Evolutionary conservation across 2,113 vertebrate species (phyloP), one percentile per base, ranked within the genome.

Genomic region (Tinamus guttatus): DNA sequence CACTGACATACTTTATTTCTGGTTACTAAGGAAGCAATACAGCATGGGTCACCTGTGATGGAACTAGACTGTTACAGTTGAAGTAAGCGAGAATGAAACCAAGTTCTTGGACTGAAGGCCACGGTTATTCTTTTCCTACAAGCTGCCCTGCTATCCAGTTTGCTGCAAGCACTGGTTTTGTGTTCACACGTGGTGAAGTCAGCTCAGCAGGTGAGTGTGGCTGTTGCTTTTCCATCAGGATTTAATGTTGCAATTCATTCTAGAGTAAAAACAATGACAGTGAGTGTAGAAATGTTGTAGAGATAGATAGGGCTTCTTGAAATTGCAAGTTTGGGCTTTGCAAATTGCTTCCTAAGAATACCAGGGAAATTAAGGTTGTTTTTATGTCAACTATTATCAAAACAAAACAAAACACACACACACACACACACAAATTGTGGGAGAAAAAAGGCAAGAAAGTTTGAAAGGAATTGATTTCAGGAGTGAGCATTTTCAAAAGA

Each of bases 1-100:
- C 40, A 4, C 38, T 77, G 24, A 56, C 11, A 11, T 88, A 94
- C 65, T 96, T 96, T 94, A 94, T 94, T 95, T 95, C 75, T 62
- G 32, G 25, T 87, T 87, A 69, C 62, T 62, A 58, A 30, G 58
- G 19, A 95, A 89, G 65, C 38, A 76, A 25, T 67, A 71, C 70
- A 90, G 40, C 63, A 41, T 63, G 80, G 27, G 51, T 45, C 51
- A 80, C 11, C 30, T 56, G n/a, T 43, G 54, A 59, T 0, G 19
- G 65, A 47, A 62, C 85, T 74, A 83, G 52, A 21, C 14, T 63
- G 38, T 19, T 65, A 25, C 41, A 47, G 34, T 34, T 83, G 76
- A 79, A 86, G 17, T 54, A 74, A 88, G 34, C 25, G 80, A 81
- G 70, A 77, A 40, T 84, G 75, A 60, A 67, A 24, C 3, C 6